These are phyloP conservation scores for Sternarchorhynchus goeldii DNA, from an alignment of 2,797 vertebrate genomes.

Conservation along the genomic window DNA sequence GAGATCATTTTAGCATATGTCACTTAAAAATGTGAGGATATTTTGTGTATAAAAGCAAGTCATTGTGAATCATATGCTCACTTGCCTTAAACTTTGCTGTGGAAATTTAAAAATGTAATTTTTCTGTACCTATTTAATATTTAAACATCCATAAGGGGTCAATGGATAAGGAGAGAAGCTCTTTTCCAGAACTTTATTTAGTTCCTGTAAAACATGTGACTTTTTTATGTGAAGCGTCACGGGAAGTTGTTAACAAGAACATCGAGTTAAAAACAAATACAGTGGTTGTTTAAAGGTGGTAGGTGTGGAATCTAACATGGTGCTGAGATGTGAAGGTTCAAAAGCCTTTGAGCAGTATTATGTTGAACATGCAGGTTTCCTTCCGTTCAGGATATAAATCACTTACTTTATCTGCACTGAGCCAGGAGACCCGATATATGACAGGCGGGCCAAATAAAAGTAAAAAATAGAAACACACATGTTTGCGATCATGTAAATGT, in stretches of 20 bases:
- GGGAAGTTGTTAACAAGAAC: neutral
- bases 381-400: neutral
- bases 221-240: neutral
- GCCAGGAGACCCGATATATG: neutral
- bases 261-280: constrained; percentile 5
- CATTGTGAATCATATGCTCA: too few species aligned
- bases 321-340: neutral
- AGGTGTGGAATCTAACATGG: constrained; percentile 38
- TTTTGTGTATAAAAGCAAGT: too few species aligned
- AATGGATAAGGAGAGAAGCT: neutral
- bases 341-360: neutral
- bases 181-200: neutral
- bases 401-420: neutral
- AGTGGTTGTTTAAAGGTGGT: neutral
- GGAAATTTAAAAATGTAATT: neutral
- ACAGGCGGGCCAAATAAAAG: neutral
- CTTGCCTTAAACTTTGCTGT: neutral
- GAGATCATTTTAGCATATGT: neutral
- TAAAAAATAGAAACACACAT: constrained; percentile 19
- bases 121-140: too few species aligned
- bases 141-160: neutral
- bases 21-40: neutral
- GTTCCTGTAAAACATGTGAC: neutral
- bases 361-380: neutral
- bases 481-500: constrained; percentile 44